Base-by-base conservation (phyloP, 2,888 invertebrate genomes). In the Pseudococcus jackbeardsleyi region DNA sequence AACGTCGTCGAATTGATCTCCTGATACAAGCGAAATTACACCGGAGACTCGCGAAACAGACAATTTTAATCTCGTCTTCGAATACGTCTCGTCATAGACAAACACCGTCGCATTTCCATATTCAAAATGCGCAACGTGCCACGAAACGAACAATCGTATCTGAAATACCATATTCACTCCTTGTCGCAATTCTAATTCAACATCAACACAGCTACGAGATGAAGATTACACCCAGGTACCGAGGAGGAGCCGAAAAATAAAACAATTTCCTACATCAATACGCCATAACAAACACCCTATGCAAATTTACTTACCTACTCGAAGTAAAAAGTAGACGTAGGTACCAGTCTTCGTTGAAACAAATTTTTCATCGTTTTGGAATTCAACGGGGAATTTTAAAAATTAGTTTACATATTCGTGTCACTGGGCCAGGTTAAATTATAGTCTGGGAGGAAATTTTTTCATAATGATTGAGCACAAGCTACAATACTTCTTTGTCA, bases 281-380 rank as follows among this genome's bases (percentile, higher is more conserved):
- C n/a, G n/a, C 39, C 33, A 72, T 72, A 72, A 72, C 72, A 72
- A 72, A 33, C 33, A 39, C 72, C 33, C 33, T 72, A 72, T 72
- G 72, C 33, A 72, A 72, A 72, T 72, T 72, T 8, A 72, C 7
- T n/a, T 72, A 54, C 15, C 7, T 54, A 12, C 48, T 50, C 15
- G 12, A 46, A 11, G 12, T 7, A 46, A 11, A 46, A 5, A 50
- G 17, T 17, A 33, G 26, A 33, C 26, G 26, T 50, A 50, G 50
- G 12, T 50, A 50, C 12, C 15, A 12, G 8, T 2, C 8, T 9
- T 50, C 48, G 64, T 22, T 7, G 22, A 22, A 2, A 33, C 33
- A 33, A 72, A 72, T 72, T 72, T 72, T 72, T 72, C 72, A 72
- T 72, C 72, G 72, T 72, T 72, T 72, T 72, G 72, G 72, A 72